Evolutionary conservation across 2,888 invertebrate species (phyloP), one percentile per base, ranked within the genome.

Genomic region (Phytoseiulus persimilis): DNA sequence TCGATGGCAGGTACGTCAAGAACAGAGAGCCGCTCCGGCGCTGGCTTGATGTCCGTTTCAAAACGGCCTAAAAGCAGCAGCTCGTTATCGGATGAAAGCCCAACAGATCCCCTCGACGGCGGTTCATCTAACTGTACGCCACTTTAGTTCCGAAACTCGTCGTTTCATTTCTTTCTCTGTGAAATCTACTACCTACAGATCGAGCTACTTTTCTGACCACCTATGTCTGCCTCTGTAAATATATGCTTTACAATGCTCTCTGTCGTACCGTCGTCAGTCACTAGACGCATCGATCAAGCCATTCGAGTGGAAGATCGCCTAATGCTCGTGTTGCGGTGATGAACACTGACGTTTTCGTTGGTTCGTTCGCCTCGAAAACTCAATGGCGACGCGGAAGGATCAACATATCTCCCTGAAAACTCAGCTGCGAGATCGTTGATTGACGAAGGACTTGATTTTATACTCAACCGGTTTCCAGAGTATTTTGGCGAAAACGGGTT

Each of bases 1-100:
- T 87, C 87, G 87, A 87, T 87, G 87, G 87, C 87, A 87, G 87
- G 87, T 87, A 87, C 87, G 87, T 87, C 87, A 33, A 45, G 33
- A 87, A 87, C 84, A 32, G 33, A 33, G 87, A 87, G 39, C 45
- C 32, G 32, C 87, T 33, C 87, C 39, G 32, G 39, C 39, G 32
- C 87, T 87, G 87, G 87, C 32, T 83, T 33, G 32, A 18, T 83
- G 87, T 32, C 33, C 87, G 39, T 87, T 33, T 87, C 87, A 28
- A 87, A 87, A 45, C 87, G 87, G 87, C 87, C 32, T 31, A 87
- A 87, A 45, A 87, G 87, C 87, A 87, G 87, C 87, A 33, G 87
- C 87, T 87, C 87, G 39, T 31, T 87, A 33, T 87, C 87, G 39
- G 87, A 87, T 28, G 87, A 87, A 45, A 45, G 65, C 65, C 65